Percentiles rank a stretch among this genome's conserved stretches.
These are phyloP conservation scores for Sclerurus mexicanus DNA, from an alignment of 2,113 vertebrate genomes.

Conservation along the genomic window DNA sequence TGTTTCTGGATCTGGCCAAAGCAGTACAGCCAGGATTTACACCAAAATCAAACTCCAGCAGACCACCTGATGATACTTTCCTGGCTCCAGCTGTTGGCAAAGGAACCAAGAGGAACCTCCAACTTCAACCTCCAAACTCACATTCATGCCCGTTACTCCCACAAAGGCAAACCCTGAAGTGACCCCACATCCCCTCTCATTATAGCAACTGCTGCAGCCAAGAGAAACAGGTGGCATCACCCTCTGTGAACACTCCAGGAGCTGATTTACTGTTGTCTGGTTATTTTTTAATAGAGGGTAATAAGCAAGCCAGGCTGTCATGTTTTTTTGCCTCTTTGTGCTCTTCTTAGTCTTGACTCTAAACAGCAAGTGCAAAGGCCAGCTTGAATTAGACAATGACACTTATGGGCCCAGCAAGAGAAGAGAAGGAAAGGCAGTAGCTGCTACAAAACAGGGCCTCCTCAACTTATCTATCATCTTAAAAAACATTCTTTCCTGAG, in stretches of 20 bases:
- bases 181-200: not conserved
- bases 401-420: not conserved
- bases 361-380: not conserved
- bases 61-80: not conserved
- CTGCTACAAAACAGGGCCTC: not conserved
- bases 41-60: not conserved
- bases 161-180: not conserved
- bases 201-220: not conserved
- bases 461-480: not conserved
- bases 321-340: not conserved
- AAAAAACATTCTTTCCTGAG: not conserved
- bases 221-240: constrained; percentile 29
- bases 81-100: not conserved
- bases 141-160: not conserved
- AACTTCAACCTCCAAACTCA: not conserved
- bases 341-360: constrained; percentile 18
- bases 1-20: not conserved
- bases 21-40: not conserved
- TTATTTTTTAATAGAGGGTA: constrained; percentile 54
- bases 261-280: constrained; percentile 30
- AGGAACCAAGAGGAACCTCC: not conserved
- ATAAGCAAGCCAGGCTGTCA: not conserved
- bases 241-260: not conserved
- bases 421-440: not conserved
- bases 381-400: not conserved